A percentile compares a stretch with the other conserved stretches of the same genome.
Evolutionary conservation across 2,113 vertebrate genomes (phyloP).

Genomic region (Zapornia atra): DNA sequence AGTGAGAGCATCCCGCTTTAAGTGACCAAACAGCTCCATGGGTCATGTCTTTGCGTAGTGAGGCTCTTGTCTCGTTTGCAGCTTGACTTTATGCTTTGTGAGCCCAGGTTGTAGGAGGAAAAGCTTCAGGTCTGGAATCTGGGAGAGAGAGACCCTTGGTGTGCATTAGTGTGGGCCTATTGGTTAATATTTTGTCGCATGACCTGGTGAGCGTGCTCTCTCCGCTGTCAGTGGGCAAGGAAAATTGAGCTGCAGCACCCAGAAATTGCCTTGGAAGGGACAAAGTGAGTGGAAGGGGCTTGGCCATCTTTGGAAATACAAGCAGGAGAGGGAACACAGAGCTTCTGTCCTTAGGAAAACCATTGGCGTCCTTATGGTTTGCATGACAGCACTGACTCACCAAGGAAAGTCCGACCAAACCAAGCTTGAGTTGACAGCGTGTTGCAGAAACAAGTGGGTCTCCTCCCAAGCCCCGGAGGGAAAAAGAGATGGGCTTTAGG

Average conservation of each 20-base stretch:
- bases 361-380: background rate
- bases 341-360: background rate
- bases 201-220: background rate
- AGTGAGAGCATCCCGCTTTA: background rate
- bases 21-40: background rate
- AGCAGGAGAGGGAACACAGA: background rate
- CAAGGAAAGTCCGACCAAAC: background rate
- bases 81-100: background rate
- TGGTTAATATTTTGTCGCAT: background rate
- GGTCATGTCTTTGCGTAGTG: background rate
- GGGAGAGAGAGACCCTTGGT: background rate
- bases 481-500: background rate
- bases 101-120: background rate
- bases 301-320: background rate
- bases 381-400: background rate
- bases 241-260: background rate
- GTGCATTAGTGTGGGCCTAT: background rate
- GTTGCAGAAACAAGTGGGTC: background rate
- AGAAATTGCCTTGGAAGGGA: constrained; percentile 14
- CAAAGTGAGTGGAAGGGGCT: background rate
- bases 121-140: background rate
- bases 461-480: background rate
- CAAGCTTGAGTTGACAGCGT: background rate
- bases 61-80: background rate
- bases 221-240: background rate